Base-by-base conservation (phyloP, 1,140 invertebrate genomes). In the Marisa cornuarietis region DNA sequence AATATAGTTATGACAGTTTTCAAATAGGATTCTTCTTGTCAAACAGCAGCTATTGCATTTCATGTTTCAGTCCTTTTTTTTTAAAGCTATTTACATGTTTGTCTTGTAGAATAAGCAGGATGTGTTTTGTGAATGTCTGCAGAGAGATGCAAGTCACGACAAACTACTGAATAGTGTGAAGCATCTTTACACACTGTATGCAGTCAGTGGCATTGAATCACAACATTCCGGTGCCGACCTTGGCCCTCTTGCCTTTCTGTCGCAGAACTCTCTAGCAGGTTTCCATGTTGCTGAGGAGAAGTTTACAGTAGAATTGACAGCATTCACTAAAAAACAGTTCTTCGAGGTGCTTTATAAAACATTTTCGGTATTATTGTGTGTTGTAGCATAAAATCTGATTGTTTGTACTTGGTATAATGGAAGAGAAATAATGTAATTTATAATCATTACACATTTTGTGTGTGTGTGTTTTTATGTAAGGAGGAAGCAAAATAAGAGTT, bases 251-350 rank as follows among this genome's bases (percentile, higher is more conserved):
- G 80, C 83, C 22, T 89, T 89, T 77, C 71, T 90, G 24, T 88
- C 88, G 3, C 88, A 88, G 61, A 24, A 85, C 4, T 78, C 82
- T 54, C 80, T 88, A 4, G 83, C 81, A n/a, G 76, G 83, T 10
- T 88, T 86, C 66, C 77, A 85, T 65, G 74, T 76, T 63, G 80
- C 79, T 52, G 88, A 89, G 71, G 85, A 88, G 68, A 84, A 84
- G 52, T 90, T 81, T 73, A 84, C 85, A 31, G 79, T 82, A 61
- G 85, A 87, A 68, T 76, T 89, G 2, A 87, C 85, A 66, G 71
- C 78, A 18, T 89, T 85, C 76, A 89, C 87, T 18, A 89, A 86
- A 76, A 89, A 88, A 81, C 85, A 85, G 75, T 90, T 89, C 81
- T 90, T 88, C 84, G 84, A 89, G 85, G 88, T 90, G 52, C 22